Percentiles rank a stretch among this genome's conserved stretches.
phyloP scores from a whole-genome alignment of 2,797 vertebrate species.

The Syngnathus acus region DNA sequence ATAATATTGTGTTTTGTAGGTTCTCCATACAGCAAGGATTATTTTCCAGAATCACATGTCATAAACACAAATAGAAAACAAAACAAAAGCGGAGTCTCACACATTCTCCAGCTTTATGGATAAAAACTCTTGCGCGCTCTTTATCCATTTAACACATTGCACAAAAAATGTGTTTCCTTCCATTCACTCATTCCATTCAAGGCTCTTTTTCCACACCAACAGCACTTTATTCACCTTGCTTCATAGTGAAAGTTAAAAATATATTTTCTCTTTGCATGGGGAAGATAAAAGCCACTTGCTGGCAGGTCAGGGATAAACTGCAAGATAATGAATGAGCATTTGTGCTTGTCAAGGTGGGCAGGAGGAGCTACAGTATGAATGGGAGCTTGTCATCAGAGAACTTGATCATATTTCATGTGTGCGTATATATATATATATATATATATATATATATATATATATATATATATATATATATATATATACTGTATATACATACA shows the following conservation, averaged over 20 bases:
- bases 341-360: slow-evolving; percentile 55
- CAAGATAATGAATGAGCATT: slow-evolving; percentile 59
- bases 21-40: too few species aligned
- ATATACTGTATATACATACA: too few species aligned
- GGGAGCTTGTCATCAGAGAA: slow-evolving; percentile 32
- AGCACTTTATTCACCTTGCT: slow-evolving; percentile 16
- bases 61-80: neutral
- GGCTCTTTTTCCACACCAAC: neutral
- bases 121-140: neutral
- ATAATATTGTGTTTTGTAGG: too few species aligned
- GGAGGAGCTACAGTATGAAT: slow-evolving; percentile 47
- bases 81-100: neutral
- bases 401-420: slow-evolving; percentile 25
- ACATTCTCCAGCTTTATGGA: neutral
- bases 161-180: neutral
- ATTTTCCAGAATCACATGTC: neutral
- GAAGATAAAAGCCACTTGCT: slow-evolving; percentile 32
- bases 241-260: slow-evolving; percentile 28
- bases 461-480: too few species aligned
- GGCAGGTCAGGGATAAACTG: slow-evolving; percentile 49
- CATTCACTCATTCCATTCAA: neutral
- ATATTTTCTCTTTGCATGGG: slow-evolving; percentile 21
- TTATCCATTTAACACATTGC: neutral
- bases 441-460: too few species aligned
- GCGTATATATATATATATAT: too few species aligned